These are phyloP conservation scores for Griposia aprilina DNA, from an alignment of 2,888 invertebrate genomes.

Conservation along the genomic window DNA sequence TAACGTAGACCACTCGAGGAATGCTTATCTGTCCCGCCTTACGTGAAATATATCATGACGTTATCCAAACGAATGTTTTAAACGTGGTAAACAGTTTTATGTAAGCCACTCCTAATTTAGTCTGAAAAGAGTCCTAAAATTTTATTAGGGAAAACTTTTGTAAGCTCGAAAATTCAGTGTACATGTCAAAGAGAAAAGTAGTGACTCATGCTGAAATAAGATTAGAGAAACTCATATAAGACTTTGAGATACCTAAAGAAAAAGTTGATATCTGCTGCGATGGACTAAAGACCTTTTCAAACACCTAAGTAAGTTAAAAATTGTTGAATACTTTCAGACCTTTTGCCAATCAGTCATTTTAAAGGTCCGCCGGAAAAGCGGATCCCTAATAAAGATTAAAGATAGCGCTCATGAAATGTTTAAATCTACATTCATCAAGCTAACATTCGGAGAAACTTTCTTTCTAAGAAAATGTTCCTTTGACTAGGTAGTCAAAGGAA, in stretches of 20 bases:
- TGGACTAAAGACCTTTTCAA: slow-evolving; percentile 22
- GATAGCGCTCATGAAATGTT: slow-evolving; percentile 51
- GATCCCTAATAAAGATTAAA: slow-evolving; percentile 41
- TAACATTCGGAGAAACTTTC: slow-evolving; percentile 1
- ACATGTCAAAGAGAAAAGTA: slow-evolving; percentile 47
- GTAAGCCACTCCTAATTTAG: slow-evolving; percentile 36
- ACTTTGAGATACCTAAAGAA: slow-evolving; percentile 31
- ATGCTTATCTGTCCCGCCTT: slow-evolving; percentile 62
- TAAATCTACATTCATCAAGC: slow-evolving; percentile 48
- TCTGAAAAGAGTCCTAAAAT: slow-evolving; percentile 31
- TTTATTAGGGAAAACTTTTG: slow-evolving; percentile 35
- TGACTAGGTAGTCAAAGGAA: neutral
- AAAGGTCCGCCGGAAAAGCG: slow-evolving; percentile 15
- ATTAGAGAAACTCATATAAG: slow-evolving; percentile 49
- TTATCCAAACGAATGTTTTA: slow-evolving; percentile 55
- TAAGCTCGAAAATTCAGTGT: slow-evolving; percentile 29
- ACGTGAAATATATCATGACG: slow-evolving; percentile 59
- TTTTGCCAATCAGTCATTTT: slow-evolving; percentile 52
- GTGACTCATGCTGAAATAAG: slow-evolving; percentile 43
- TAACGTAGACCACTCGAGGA: slow-evolving; percentile 52
- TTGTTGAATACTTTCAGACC: slow-evolving; percentile 28
- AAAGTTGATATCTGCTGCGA: slow-evolving; percentile 37
- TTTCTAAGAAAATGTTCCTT: slow-evolving; percentile 19
- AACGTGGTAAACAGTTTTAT: slow-evolving; percentile 53
- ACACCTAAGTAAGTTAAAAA: slow-evolving; percentile 41